Conservation (phyloP, 1,140 invertebrate species). For the Aphis craccivora region DNA sequence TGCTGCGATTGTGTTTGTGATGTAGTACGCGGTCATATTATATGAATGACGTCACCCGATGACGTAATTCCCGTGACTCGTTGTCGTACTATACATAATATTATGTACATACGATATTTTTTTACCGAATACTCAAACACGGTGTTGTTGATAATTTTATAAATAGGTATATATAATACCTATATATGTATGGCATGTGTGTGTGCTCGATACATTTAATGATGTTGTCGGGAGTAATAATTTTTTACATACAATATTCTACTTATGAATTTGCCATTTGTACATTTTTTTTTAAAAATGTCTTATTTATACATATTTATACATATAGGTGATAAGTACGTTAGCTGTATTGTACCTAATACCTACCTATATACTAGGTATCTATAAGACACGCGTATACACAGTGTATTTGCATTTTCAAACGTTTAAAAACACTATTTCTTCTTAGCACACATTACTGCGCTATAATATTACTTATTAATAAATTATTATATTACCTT, state of each 20-base stretch:
- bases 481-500: no score
- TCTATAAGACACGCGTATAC: not conserved
- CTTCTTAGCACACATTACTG: not conserved
- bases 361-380: not conserved
- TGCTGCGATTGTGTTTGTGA: conserved; percentile 3
- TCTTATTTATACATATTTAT: not conserved
- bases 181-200: no score
- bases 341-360: not conserved
- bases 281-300: not conserved
- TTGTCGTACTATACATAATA: not conserved
- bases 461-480: not conserved
- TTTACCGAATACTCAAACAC: not conserved
- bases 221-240: not conserved
- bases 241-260: not conserved
- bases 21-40: conserved; percentile 9
- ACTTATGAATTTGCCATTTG: not conserved
- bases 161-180: not conserved
- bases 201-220: not conserved
- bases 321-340: not conserved
- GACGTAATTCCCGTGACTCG: conserved; percentile 1
- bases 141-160: not conserved
- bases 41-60: conserved; percentile 8
- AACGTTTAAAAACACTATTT: no score
- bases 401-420: not conserved
- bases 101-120: not conserved